Evolutionary conservation across 2,797 vertebrate genomes (phyloP).

Genomic region (Sebastes hopkinsi): DNA sequence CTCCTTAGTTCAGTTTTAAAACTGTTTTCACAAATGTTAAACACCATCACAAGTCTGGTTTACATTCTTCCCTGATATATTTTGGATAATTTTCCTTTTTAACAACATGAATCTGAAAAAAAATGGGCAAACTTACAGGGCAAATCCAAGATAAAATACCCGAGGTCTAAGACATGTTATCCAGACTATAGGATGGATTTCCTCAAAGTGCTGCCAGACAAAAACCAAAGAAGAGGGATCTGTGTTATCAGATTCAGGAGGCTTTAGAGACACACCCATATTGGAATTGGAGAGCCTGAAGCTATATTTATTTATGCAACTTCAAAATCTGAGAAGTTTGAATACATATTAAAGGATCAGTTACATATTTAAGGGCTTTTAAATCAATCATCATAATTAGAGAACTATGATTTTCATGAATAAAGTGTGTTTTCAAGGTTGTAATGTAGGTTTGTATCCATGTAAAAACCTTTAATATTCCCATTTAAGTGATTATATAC

Average conservation of each 20-base stretch:
- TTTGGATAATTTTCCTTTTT: neutral
- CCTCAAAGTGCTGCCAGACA: neutral
- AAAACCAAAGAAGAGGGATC: neutral
- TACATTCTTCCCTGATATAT: neutral
- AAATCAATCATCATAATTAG: neutral
- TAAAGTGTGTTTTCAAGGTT: neutral
- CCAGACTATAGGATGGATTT: neutral
- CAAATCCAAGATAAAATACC: neutral
- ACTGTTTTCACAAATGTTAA: neutral
- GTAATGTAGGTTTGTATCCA: neutral
- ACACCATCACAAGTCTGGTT: neutral
- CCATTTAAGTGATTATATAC: neutral
- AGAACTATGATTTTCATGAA: neutral
- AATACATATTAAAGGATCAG: neutral
- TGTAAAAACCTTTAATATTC: neutral
- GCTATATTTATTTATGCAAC: neutral
- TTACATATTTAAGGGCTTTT: neutral
- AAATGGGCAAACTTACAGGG: neutral
- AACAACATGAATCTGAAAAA: neutral
- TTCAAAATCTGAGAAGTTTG: neutral
- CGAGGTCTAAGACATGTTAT: neutral
- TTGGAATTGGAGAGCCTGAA: neutral
- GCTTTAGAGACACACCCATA: slow-evolving; percentile 47
- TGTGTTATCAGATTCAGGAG: slow-evolving; percentile 13
- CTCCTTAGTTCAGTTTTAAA: neutral